Percentiles rank a stretch among this genome's conserved stretches.
Conservation (phyloP, 2,113 vertebrate genomes). For the Sinocyclocheilus grahami region DNA sequence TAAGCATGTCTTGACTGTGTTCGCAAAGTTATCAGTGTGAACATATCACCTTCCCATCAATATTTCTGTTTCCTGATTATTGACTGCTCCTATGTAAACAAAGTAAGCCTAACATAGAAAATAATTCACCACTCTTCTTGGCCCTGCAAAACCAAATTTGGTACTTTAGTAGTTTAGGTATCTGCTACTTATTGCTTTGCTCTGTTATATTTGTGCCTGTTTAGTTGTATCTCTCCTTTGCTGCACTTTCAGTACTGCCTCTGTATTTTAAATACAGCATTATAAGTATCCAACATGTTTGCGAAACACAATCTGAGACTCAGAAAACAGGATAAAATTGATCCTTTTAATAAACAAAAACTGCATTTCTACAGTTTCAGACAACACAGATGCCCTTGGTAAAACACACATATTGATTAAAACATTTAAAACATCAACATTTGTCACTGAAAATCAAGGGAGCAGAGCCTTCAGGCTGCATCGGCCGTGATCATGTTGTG, state of each 20-base stretch:
- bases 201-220: neutral
- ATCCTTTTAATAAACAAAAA: constrained; percentile 74
- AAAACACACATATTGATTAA: constrained; percentile 58
- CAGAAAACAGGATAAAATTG: constrained; percentile 18
- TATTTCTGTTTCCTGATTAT: no score
- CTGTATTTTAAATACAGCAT: neutral
- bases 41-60: no score
- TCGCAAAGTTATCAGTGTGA: no score
- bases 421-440: constrained; percentile 57
- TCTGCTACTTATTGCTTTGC: no score
- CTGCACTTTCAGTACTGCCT: neutral
- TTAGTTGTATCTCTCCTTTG: neutral
- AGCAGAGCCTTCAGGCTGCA: constrained; percentile 58
- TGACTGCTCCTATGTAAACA: no score
- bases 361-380: constrained; percentile 67
- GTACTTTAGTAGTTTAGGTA: no score
- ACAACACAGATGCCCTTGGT: constrained; percentile 60
- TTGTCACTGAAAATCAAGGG: constrained; percentile 56
- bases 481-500: constrained; percentile 36
- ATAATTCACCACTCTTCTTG: no score
- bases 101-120: neutral
- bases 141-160: no score
- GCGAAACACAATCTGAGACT: neutral
- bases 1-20: no score
- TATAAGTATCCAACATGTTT: neutral